A percentile compares a stretch with the other conserved stretches of the same genome.
Conservation (phyloP, 2,888 invertebrate genomes). For the Apamea sordens region DNA sequence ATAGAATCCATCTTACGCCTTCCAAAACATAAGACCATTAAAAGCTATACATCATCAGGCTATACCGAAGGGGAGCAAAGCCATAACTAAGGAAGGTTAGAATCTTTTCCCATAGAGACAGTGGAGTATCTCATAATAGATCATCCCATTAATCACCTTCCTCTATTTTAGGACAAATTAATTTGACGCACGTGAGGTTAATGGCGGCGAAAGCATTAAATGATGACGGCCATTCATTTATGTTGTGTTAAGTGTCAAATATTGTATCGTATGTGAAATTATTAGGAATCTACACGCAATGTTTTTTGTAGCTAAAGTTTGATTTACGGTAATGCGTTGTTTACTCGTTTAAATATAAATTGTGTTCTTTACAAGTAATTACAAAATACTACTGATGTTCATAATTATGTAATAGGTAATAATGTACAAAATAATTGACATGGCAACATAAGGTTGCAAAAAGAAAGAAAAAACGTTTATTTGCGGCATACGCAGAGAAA, state of each 20-base stretch:
- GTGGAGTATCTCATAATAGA: constrained; percentile 51
- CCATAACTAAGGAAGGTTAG: constrained; percentile 9
- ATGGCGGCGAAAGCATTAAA: constrained; percentile 61
- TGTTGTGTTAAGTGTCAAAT: constrained; percentile 54
- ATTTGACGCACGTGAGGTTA: constrained; percentile 60
- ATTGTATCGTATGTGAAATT: constrained; percentile 13
- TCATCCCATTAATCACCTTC: constrained; percentile 51
- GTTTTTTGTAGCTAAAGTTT: constrained; percentile 11
- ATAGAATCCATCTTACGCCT: background rate
- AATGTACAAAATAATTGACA: background rate
- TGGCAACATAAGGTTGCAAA: background rate
- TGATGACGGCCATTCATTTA: constrained; percentile 45
- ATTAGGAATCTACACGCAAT: constrained; percentile 39
- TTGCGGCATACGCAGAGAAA: no score
- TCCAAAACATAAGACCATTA: constrained; percentile 5
- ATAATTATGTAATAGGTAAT: background rate
- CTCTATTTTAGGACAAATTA: constrained; percentile 60
- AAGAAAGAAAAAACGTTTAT: no score
- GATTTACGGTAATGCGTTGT: background rate
- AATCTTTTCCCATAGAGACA: constrained; percentile 16
- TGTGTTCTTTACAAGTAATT: constrained; percentile 5
- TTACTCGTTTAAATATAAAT: background rate
- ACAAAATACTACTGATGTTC: no score
- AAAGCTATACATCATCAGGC: constrained; percentile 11
- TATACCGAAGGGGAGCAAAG: constrained; percentile 3